Conservation (phyloP, 2,888 invertebrate species). For the Choreutis nemorana region DNA sequence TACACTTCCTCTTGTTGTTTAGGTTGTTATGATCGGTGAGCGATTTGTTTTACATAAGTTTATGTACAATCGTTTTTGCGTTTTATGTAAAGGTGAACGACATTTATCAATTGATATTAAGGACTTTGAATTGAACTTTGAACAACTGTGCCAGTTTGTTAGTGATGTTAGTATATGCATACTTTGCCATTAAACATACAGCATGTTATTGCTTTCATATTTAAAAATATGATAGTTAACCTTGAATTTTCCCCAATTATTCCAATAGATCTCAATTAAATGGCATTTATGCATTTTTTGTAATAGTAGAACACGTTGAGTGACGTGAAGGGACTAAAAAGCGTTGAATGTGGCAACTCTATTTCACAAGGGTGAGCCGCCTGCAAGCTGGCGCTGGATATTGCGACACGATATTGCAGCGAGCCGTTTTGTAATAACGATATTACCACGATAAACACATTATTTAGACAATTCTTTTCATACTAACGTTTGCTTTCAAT, state of each 20-base stretch:
- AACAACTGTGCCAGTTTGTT: no score
- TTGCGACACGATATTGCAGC: constrained; percentile 51
- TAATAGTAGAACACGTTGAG: no score
- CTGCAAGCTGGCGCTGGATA: constrained; percentile 41
- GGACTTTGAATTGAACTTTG: no score
- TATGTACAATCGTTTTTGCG: not conserved
- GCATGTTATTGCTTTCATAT: no score
- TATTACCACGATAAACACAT: constrained; percentile 13
- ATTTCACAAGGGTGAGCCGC: constrained; percentile 51
- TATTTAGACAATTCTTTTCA: constrained; percentile 31
- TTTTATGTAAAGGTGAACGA: constrained; percentile 26
- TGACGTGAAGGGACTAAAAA: constrained; percentile 49
- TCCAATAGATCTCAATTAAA: no score
- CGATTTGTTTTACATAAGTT: not conserved
- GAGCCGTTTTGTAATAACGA: constrained; percentile 35
- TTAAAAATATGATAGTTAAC: no score
- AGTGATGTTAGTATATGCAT: no score
- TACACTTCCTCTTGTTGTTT: constrained; percentile 42
- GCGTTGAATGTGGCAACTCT: constrained; percentile 38
- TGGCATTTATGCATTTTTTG: no score
- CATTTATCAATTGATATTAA: no score
- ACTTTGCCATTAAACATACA: no score
- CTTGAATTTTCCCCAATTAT: no score
- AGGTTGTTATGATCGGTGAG: constrained; percentile 20
- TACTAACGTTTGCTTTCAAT: constrained; percentile 34